Base-by-base conservation (phyloP, 2,797 vertebrate genomes). In the Galagoides demidoff region DNA sequence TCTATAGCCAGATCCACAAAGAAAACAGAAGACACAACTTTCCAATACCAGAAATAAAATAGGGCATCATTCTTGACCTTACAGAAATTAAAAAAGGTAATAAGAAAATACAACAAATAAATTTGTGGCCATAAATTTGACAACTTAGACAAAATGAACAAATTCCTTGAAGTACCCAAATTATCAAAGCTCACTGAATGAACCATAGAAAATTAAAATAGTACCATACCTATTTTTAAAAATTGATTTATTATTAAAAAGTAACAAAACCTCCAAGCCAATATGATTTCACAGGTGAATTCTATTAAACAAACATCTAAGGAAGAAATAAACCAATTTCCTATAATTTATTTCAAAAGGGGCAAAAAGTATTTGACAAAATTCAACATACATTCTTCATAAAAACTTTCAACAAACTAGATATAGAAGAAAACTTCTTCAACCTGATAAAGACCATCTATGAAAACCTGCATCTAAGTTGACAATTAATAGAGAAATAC, bases 281-380 rank as follows among this genome's bases (percentile, higher is more conserved):
- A 14, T 68, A 83, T 90, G 81, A 55, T 29, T 82, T 94, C 43
- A 64, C 6, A 79, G 59, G 17, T 84, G 34, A 94, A 90, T 64
- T 71, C n/a, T 86, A 95, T 29, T 49, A 84, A 96, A 96, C 19
- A 84, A 96, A 96, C 19, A 90, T 29, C 84, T 70, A 90, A 87
- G 14, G 19, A 79, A 84, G 14, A 93, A 93, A 79, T 34, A 89
- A 92, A 73, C 5, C 37, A 87, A 70, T 49, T 63, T 87, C 52
- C 83, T 19, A 90, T 13, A 49, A 49, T 49, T 77, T 7, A 63
- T 74, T 19, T 61, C 68, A 91, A 82, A 7, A 78, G 7, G 29
- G 2, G 39, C 63, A 81, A 49, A 71, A 79, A 55, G 7, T 17
- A 77, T 78, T 55, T 66, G 10, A 63, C 29, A 78, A 84, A 84